Conservation (phyloP, 1,140 invertebrate species). For the Sitobion miscanthi region DNA sequence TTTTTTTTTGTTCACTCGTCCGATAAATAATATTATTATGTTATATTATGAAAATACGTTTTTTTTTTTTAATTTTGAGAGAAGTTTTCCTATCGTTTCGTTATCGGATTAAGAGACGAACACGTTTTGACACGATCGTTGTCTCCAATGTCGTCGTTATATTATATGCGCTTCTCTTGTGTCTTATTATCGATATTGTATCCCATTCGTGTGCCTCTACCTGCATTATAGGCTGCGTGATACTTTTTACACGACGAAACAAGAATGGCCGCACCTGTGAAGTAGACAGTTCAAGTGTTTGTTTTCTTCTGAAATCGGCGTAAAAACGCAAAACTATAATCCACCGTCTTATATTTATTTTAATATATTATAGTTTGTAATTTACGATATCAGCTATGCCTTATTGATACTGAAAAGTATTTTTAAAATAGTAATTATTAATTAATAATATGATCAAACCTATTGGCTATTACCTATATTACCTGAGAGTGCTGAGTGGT, state of each 20-base stretch:
- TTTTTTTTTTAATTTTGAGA: not conserved
- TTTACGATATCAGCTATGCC: too few relatives aligned
- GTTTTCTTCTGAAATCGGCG: not conserved
- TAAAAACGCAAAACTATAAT: not conserved
- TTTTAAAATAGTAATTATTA: not conserved
- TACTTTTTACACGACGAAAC: not conserved
- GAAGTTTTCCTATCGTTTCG: not conserved
- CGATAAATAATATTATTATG: conserved; percentile 18
- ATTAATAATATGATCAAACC: not conserved
- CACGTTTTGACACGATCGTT: conserved; percentile 1
- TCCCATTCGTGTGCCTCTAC: not conserved
- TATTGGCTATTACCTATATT: too few relatives aligned
- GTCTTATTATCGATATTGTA: not conserved
- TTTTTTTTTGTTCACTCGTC: not conserved
- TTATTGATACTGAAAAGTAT: not conserved
- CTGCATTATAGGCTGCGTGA: not conserved
- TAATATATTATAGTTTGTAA: too few relatives aligned
- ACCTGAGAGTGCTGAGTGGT: not conserved
- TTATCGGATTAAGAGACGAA: conserved; percentile 10
- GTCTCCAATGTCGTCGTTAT: not conserved
- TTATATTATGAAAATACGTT: conserved; percentile 18
- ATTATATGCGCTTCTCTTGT: not conserved
- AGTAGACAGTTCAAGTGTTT: not conserved
- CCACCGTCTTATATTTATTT: not conserved
- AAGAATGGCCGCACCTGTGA: not conserved